Evolutionary conservation across 2,797 vertebrate species (phyloP).

Genomic region (Mallotus villosus): DNA sequence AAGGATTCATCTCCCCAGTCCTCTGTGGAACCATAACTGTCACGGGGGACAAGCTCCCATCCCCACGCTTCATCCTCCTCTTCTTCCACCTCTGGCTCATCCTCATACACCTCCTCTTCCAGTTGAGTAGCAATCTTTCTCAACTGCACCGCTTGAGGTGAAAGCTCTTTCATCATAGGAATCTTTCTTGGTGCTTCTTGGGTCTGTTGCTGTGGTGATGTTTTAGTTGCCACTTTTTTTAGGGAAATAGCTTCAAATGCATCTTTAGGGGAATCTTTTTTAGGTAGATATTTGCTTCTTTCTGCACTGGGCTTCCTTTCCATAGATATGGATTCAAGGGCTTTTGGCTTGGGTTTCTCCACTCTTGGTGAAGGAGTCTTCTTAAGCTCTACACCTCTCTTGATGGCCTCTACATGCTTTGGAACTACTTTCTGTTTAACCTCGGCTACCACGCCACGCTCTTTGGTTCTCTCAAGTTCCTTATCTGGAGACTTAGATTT

Average conservation of each 20-base stretch:
- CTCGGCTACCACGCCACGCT: neutral
- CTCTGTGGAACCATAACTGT: conserved; percentile 56
- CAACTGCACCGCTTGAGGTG: conserved; percentile 67
- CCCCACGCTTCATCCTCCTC: conserved; percentile 70
- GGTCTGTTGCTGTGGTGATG: conserved; percentile 49
- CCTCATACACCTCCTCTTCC: conserved; percentile 69
- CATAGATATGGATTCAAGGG: conserved; percentile 39
- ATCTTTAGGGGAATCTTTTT: conserved; percentile 62
- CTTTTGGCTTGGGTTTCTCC: conserved; percentile 45
- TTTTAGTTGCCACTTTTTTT: conserved; percentile 62
- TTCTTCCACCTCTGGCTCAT: conserved; percentile 49
- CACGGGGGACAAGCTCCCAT: conserved; percentile 72
- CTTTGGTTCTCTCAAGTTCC: conserved; percentile 22
- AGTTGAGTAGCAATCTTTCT: conserved; percentile 71
- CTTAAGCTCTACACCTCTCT: conserved; percentile 55
- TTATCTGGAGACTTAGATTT: conserved; percentile 26
- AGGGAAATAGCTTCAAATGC: conserved; percentile 51
- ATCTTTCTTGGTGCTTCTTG: conserved; percentile 41
- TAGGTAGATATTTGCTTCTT: conserved; percentile 35
- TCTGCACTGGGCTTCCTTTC: conserved; percentile 53
- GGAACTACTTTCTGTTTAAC: conserved; percentile 37
- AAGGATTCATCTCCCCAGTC: conserved; percentile 68
- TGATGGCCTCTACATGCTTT: conserved; percentile 45
- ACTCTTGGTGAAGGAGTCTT: conserved; percentile 59
- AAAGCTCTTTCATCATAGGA: conserved; percentile 65